Percentiles rank a stretch among this genome's conserved stretches.
phyloP scores from a whole-genome alignment of 2,113 vertebrate species.

The Phaethornis superciliosus region DNA sequence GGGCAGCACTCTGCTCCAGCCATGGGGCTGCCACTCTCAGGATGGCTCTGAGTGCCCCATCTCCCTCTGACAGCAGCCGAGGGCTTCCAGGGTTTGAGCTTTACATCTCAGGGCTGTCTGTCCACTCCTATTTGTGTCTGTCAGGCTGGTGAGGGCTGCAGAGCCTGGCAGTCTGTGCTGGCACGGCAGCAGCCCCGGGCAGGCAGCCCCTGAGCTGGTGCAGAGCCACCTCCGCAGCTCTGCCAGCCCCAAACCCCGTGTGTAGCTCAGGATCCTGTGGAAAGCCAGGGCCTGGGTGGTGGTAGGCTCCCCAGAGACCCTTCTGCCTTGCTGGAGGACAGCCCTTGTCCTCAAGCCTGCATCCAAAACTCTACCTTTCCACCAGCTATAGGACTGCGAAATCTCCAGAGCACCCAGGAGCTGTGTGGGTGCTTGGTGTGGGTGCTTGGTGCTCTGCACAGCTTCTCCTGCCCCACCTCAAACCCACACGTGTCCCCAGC shows the following conservation, averaged over 20 bases:
- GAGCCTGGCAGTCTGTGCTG: background rate
- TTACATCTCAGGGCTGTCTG: background rate
- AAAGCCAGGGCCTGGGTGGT: background rate
- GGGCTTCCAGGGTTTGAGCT: background rate
- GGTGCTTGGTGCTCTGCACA: background rate
- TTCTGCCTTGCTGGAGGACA: background rate
- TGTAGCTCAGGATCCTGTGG: background rate
- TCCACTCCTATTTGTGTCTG: slow-evolving; percentile 57
- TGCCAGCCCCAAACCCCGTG: background rate
- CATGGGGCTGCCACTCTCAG: background rate
- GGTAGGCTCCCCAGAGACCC: background rate
- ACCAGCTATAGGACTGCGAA: accelerated
- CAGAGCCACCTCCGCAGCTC: background rate
- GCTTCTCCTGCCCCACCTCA: accelerated
- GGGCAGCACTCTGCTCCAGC: accelerated
- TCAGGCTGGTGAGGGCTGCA: too few species aligned
- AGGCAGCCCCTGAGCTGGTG: background rate
- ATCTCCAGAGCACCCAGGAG: background rate
- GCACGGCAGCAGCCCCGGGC: background rate
- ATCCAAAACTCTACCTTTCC: background rate
- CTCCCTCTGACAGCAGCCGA: background rate
- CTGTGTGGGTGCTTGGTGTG: background rate
- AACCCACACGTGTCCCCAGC: accelerated
- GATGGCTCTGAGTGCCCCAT: background rate
- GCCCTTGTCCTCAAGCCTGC: background rate